These are phyloP conservation scores for Diacarnus erythraeanus DNA, from an alignment of 37 sponge, comb jelly and placozoan genomes.

Conservation along the genomic window DNA sequence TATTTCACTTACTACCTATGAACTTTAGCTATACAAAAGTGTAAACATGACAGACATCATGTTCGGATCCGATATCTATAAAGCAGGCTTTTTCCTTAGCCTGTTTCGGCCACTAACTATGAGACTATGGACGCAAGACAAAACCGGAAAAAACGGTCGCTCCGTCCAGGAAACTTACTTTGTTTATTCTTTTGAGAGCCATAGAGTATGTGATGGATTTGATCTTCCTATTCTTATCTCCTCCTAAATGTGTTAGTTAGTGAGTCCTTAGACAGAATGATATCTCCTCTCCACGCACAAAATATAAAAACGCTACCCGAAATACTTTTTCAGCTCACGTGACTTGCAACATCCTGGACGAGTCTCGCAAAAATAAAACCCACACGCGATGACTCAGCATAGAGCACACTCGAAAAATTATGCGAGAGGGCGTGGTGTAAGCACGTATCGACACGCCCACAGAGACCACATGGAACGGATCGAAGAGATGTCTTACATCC, in stretches of 20 bases:
- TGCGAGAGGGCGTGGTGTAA: neutral
- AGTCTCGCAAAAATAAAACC: neutral
- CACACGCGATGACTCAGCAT: neutral
- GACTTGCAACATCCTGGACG: neutral
- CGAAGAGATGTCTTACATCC: no score
- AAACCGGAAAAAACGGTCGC: neutral
- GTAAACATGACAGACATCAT: no score
- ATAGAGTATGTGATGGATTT: constrained; percentile 19
- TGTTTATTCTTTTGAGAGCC: constrained; percentile 94
- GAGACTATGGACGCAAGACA: neutral
- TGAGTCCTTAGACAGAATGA: neutral
- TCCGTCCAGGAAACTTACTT: constrained; percentile 34
- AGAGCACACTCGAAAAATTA: neutral
- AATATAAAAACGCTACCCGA: no score
- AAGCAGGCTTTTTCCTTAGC: no score
- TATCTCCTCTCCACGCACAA: no score
- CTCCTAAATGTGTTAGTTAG: neutral
- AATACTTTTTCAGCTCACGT: neutral
- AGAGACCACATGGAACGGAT: neutral
- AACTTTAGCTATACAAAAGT: no score
- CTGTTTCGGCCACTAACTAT: no score
- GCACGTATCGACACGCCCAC: neutral
- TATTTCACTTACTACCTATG: no score
- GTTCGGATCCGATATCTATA: no score
- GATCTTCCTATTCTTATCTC: neutral